These are phyloP conservation scores for Philotrypesis tridentata DNA, from an alignment of 1,140 invertebrate species.

Conservation along the genomic window DNA sequence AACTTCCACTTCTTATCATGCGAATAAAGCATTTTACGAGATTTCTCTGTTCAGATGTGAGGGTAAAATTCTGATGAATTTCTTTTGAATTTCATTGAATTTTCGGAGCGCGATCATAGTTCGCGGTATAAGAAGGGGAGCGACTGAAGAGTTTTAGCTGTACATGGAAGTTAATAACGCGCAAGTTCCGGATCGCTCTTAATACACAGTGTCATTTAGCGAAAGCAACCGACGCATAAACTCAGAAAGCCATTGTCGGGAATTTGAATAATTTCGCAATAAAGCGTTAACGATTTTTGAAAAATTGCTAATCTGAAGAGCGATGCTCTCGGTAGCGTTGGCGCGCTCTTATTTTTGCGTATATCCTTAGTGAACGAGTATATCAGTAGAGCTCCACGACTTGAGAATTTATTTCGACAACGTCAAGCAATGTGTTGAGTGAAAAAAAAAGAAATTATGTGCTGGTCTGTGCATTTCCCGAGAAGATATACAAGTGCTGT, in stretches of 20 bases:
- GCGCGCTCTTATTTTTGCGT: not conserved
- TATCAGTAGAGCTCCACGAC: not conserved
- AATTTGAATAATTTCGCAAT: not conserved
- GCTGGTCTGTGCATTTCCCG: not conserved
- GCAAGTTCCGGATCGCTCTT: not conserved
- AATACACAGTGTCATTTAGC: not conserved
- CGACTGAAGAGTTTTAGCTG: not conserved
- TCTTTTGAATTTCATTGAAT: too few relatives aligned
- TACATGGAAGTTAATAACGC: not conserved
- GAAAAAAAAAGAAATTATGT: not conserved
- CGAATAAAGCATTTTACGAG: too few relatives aligned
- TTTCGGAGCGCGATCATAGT: too few relatives aligned
- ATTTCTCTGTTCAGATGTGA: too few relatives aligned
- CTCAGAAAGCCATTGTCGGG: not conserved
- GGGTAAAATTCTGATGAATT: too few relatives aligned
- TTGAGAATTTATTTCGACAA: not conserved
- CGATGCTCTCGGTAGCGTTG: not conserved
- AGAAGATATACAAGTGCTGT: conserved; percentile 1
- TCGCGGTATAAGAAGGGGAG: too few relatives aligned
- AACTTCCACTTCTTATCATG: too few relatives aligned
- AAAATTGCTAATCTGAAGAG: too few relatives aligned
- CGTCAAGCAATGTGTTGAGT: not conserved
- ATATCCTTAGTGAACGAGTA: not conserved
- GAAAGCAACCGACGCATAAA: not conserved
- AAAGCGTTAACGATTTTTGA: not conserved